A percentile compares a stretch with the other conserved stretches of the same genome.
phyloP scores from a whole-genome alignment of 1,140 invertebrate species.

The Drosophila novamexicana region DNA sequence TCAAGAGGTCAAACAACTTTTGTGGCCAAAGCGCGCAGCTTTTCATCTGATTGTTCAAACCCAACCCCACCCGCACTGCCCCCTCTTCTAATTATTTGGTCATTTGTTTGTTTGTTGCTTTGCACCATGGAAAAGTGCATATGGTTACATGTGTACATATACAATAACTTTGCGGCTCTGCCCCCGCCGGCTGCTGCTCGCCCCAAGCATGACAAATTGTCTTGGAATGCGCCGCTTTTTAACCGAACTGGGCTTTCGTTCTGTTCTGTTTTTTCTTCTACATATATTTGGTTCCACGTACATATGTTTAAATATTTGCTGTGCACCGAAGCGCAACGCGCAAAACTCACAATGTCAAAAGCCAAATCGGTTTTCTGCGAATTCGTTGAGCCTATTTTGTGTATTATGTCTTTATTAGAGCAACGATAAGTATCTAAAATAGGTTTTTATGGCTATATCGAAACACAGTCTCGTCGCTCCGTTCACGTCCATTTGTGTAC shows the following conservation, averaged over 20 bases:
- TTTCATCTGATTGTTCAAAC: slow-evolving; percentile 57
- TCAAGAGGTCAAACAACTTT: slow-evolving; percentile 79
- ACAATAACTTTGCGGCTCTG: neutral
- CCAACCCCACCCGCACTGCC: neutral
- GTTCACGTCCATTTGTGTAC: slow-evolving; percentile 32
- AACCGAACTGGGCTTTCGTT: slow-evolving; percentile 2
- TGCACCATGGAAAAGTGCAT: slow-evolving; percentile 57
- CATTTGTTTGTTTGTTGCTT: slow-evolving; percentile 60
- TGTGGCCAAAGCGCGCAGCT: slow-evolving; percentile 27
- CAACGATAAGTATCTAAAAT: slow-evolving; percentile 61
- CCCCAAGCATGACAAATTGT: slow-evolving; percentile 69
- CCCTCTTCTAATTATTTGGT: slow-evolving; percentile 63
- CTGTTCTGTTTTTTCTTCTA: neutral
- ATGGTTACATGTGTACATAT: slow-evolving; percentile 25
- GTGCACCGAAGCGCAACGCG: slow-evolving; percentile 47
- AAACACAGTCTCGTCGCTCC: slow-evolving; percentile 15
- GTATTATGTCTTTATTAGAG: slow-evolving; percentile 67
- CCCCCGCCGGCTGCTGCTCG: slow-evolving; percentile 15
- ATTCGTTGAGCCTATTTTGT: slow-evolving; percentile 53
- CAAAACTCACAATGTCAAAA: slow-evolving; percentile 33
- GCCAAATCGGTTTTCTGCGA: slow-evolving; percentile 42
- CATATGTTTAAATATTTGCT: slow-evolving; percentile 57
- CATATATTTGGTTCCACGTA: neutral
- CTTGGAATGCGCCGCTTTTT: slow-evolving; percentile 61
- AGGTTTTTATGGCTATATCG: slow-evolving; percentile 7